These are phyloP conservation scores for Anarhynchus alexandrinus DNA, from an alignment of 2,113 vertebrate species.

Conservation along the genomic window DNA sequence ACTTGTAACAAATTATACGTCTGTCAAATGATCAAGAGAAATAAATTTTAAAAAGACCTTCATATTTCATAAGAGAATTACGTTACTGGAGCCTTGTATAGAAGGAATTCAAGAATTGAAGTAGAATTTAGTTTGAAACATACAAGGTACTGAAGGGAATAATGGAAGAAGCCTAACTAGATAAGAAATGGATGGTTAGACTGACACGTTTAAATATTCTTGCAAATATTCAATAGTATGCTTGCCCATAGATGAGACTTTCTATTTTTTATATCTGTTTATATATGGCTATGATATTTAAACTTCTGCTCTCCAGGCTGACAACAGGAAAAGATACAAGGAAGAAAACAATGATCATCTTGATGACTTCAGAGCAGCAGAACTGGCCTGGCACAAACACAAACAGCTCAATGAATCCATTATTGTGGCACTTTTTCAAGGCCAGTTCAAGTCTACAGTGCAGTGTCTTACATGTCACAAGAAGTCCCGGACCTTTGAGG, in stretches of 20 bases:
- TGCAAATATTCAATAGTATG: not conserved
- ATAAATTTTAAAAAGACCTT: not conserved
- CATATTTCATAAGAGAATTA: not conserved
- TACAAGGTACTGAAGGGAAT: not conserved
- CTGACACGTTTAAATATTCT: not conserved
- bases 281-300: not conserved
- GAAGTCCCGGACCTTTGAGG: constrained; percentile 94
- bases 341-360: constrained; percentile 93
- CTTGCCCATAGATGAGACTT: not conserved
- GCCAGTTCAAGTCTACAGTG: constrained; percentile 97
- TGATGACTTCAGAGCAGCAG: constrained; percentile 86
- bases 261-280: not conserved
- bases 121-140: not conserved
- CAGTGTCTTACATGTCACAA: constrained; percentile 94
- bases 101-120: not conserved
- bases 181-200: not conserved
- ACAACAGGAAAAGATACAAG: constrained; percentile 92
- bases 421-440: constrained; percentile 94
- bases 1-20: not conserved
- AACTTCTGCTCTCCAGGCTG: constrained; percentile 76
- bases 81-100: not conserved
- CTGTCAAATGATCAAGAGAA: not conserved
- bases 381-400: constrained; percentile 94
- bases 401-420: constrained; percentile 95
- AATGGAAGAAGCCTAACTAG: not conserved